Evolutionary conservation across 2,888 invertebrate genomes (phyloP).

Genomic region (Rhyacophila evoluta): DNA sequence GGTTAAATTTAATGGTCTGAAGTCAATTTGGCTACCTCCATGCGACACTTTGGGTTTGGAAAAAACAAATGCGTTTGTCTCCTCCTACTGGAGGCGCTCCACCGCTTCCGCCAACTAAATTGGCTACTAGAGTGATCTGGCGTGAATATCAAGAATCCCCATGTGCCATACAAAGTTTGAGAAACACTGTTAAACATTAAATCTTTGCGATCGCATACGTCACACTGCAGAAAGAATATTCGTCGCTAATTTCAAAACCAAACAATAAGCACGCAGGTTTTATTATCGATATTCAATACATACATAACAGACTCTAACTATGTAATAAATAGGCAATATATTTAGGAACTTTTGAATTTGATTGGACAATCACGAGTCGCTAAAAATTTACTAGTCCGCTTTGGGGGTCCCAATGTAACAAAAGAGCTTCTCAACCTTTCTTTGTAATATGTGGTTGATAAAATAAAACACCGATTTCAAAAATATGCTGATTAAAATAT

Average conservation of each 20-base stretch:
- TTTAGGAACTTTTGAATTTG: background rate
- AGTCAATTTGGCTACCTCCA: too few relatives aligned
- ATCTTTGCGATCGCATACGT: background rate
- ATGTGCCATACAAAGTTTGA: too few relatives aligned
- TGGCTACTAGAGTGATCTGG: too few relatives aligned
- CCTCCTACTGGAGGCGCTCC: too few relatives aligned
- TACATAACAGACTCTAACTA: background rate
- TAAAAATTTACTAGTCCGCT: background rate
- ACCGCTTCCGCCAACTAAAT: too few relatives aligned
- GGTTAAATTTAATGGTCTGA: too few relatives aligned
- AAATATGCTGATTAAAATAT: too few relatives aligned
- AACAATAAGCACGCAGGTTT: background rate
- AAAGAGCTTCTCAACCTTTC: background rate
- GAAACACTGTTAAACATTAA: background rate
- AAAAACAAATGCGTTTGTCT: too few relatives aligned
- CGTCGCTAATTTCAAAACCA: background rate
- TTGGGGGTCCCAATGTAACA: background rate
- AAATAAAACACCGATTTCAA: too few relatives aligned
- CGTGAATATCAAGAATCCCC: too few relatives aligned
- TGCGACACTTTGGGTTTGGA: too few relatives aligned
- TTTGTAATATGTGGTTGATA: too few relatives aligned
- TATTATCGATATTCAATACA: background rate
- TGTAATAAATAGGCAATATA: background rate
- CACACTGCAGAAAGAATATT: background rate
- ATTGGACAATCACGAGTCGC: conserved; percentile 17